Percentiles rank a stretch among this genome's conserved stretches.
Evolutionary conservation across 2,113 vertebrate species (phyloP).

Genomic region (Esox niger): DNA sequence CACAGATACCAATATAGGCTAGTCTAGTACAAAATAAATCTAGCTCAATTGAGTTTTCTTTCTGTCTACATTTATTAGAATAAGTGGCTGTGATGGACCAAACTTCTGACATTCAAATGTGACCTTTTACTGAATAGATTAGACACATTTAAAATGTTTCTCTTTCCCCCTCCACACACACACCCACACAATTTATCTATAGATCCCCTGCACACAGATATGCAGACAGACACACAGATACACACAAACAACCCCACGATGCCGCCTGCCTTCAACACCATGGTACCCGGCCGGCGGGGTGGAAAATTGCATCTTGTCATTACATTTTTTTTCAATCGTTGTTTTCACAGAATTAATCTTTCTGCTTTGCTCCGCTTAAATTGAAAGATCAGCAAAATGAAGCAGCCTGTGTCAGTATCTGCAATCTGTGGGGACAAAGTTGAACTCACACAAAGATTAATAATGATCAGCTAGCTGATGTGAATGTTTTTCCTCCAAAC

Average conservation of each 20-base stretch:
- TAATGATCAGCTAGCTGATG: constrained; percentile 53
- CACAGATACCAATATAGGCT: too few species aligned
- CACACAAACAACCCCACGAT: constrained; percentile 51
- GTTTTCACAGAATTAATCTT: constrained; percentile 95
- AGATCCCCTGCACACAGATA: background rate
- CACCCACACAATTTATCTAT: background rate
- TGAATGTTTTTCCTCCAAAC: background rate
- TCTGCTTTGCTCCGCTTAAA: constrained; percentile 88
- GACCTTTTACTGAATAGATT: too few species aligned
- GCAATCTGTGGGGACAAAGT: constrained; percentile 54
- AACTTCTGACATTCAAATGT: too few species aligned
- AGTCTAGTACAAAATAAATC: too few species aligned
- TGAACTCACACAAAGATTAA: constrained; percentile 52
- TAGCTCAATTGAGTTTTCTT: too few species aligned
- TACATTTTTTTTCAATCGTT: constrained; percentile 88
- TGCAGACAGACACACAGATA: constrained; percentile 20
- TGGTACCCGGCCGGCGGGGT: constrained; percentile 84
- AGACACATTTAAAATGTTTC: too few species aligned
- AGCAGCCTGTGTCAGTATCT: constrained; percentile 62
- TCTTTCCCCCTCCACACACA: background rate
- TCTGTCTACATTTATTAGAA: too few species aligned
- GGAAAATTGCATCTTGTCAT: constrained; percentile 97
- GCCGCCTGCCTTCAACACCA: constrained; percentile 79
- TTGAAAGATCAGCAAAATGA: constrained; percentile 91
- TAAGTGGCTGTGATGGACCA: too few species aligned